Percentiles rank a stretch among this genome's conserved stretches.
Conservation (phyloP, 2,797 vertebrate species). For the Pterois miles region DNA sequence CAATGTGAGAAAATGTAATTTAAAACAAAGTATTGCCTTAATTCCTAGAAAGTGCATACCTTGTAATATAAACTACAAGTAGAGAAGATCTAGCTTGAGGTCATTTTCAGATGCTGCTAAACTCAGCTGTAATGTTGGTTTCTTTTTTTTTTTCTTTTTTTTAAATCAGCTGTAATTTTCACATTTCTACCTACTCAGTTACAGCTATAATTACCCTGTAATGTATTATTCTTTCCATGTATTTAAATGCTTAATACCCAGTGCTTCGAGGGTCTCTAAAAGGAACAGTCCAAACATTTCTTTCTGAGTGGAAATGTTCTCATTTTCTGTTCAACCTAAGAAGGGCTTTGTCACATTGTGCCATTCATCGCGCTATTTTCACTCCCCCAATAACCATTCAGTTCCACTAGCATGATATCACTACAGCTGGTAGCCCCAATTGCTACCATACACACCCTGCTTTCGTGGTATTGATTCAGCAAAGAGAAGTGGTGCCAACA, state of each 20-base stretch:
- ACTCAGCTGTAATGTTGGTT: neutral
- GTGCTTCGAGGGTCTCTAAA: conserved; percentile 24
- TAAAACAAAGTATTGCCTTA: conserved; percentile 55
- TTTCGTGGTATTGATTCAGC: conserved; percentile 38
- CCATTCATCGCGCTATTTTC: conserved; percentile 55
- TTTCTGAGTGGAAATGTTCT: conserved; percentile 45
- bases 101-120: neutral
- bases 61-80: conserved; percentile 31
- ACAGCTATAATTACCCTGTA: neutral
- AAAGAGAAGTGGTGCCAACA: conserved; percentile 22
- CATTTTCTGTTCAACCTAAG: conserved; percentile 63
- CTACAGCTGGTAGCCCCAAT: conserved; percentile 40
- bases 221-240: neutral
- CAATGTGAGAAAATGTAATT: conserved; percentile 51
- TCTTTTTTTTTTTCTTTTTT: neutral
- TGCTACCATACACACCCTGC: conserved; percentile 18
- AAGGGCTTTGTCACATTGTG: conserved; percentile 79
- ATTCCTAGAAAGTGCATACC: conserved; percentile 47
- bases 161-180: neutral
- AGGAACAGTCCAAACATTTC: conserved; percentile 43
- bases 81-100: conserved; percentile 3
- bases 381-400: conserved; percentile 10
- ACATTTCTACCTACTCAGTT: neutral
- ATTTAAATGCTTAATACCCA: neutral
- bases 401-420: conserved; percentile 29